Percentiles rank a stretch among this genome's conserved stretches.
phyloP scores from a whole-genome alignment of 2,888 invertebrate genomes.

The Epiperipatus broadwayi region DNA sequence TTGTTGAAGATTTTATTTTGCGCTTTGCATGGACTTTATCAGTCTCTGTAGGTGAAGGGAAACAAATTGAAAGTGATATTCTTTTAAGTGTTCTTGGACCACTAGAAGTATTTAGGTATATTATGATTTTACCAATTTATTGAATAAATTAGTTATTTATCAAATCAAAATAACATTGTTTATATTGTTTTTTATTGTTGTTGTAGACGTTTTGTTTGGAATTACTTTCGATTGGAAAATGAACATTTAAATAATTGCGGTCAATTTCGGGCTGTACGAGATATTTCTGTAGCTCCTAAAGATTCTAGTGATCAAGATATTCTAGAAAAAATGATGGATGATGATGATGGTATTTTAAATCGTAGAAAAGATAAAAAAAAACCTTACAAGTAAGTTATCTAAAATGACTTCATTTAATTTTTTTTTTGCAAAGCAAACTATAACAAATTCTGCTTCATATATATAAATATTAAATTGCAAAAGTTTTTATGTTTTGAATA shows the following conservation, averaged over 20 bases:
- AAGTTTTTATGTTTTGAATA: too few species aligned
- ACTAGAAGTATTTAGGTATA: constrained; percentile 66
- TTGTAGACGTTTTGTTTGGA: constrained; percentile 74
- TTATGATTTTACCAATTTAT: too few species aligned
- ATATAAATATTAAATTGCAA: too few species aligned
- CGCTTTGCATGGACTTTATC: constrained; percentile 83
- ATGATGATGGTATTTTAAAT: constrained; percentile 65
- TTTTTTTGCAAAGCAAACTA: too few species aligned
- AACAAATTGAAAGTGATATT: constrained; percentile 51
- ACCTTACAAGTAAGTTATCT: constrained; percentile 14
- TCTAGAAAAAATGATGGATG: constrained; percentile 87
- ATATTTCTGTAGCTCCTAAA: constrained; percentile 84
- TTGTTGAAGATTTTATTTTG: constrained; percentile 77
- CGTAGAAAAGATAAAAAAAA: constrained; percentile 21
- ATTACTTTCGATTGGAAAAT: constrained; percentile 96
- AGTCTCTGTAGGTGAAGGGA: constrained; percentile 60
- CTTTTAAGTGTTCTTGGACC: constrained; percentile 65
- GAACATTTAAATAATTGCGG: constrained; percentile 99
- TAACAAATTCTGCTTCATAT: too few species aligned
- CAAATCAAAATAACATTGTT: too few species aligned
- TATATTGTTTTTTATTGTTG: too few species aligned
- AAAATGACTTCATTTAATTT: too few species aligned
- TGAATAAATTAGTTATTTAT: constrained; percentile 14
- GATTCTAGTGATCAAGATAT: constrained; percentile 65
- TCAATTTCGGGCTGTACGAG: constrained; percentile 83